These are phyloP conservation scores for Drosophila seguyi DNA, from an alignment of 1,140 invertebrate genomes.

Conservation along the genomic window DNA sequence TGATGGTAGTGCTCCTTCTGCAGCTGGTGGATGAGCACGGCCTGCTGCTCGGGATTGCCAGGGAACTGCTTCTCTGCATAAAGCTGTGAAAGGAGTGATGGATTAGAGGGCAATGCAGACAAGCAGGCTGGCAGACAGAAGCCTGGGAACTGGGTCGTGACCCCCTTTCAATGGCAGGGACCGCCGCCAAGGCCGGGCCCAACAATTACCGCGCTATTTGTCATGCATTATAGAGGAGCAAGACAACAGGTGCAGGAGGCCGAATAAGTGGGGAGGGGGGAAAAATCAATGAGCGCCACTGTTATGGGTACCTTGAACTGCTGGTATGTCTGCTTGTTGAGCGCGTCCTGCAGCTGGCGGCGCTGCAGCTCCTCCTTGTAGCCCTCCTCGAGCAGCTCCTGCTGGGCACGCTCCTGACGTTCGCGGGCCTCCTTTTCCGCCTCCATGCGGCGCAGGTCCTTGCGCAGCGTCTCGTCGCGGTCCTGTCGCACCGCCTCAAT, in stretches of 20 bases:
- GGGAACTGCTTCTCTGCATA: conserved; percentile 99
- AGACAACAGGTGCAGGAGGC: conserved; percentile 73
- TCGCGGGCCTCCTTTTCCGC: conserved; percentile 85
- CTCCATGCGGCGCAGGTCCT: conserved; percentile 84
- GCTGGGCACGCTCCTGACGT: conserved; percentile 85
- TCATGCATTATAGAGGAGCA: conserved; percentile 92
- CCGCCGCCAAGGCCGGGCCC: not conserved
- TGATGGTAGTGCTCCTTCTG: conserved; percentile 99
- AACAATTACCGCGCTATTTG: conserved; percentile 2
- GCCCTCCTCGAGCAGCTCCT: conserved; percentile 87
- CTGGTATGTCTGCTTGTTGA: conserved; percentile 98
- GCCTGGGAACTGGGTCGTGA: conserved; percentile 55
- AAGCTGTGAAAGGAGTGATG: conserved; percentile 63
- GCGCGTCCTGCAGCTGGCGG: conserved; percentile 96
- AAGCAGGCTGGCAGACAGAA: not conserved
- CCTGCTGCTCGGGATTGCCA: conserved; percentile 96
- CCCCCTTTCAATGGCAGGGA: conserved; percentile 38
- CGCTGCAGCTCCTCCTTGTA: conserved; percentile 89
- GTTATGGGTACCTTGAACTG: conserved; percentile 90
- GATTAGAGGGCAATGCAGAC: not conserved
- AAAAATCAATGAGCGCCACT: conserved; percentile 6
- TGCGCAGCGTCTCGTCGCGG: conserved; percentile 89
- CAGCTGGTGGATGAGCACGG: conserved; percentile 94
- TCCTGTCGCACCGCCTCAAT: conserved; percentile 96
- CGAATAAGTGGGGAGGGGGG: not conserved